phyloP scores from a whole-genome alignment of 2,797 vertebrate species.

The Vespertilio murinus region DNA sequence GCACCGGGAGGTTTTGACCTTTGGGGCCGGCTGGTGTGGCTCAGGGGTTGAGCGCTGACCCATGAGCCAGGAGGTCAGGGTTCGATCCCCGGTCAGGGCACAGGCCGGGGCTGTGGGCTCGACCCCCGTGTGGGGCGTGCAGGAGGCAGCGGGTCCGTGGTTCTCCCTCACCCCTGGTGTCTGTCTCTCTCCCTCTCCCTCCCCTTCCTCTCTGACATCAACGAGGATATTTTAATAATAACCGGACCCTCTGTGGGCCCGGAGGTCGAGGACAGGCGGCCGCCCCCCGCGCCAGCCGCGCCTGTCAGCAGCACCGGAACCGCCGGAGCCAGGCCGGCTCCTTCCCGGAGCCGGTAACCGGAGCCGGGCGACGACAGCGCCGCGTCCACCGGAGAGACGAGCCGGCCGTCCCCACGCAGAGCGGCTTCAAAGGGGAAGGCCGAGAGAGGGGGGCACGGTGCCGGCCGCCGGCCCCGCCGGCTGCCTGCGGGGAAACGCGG shows the following conservation, averaged over 20 bases:
- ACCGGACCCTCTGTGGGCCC: too few species aligned
- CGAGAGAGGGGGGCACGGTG: background rate
- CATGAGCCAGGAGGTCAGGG: too few species aligned
- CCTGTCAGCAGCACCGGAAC: conserved; percentile 78
- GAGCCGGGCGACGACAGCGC: conserved; percentile 85
- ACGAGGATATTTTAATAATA: too few species aligned
- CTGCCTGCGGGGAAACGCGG: conserved; percentile 37
- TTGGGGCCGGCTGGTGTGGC: too few species aligned
- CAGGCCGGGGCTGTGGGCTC: too few species aligned
- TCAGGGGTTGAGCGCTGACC: too few species aligned
- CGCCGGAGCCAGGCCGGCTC: conserved; percentile 83
- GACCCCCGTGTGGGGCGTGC: too few species aligned
- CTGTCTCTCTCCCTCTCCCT: too few species aligned
- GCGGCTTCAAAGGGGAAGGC: conserved; percentile 88
- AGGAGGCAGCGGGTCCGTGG: too few species aligned
- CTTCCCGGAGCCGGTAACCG: conserved; percentile 90
- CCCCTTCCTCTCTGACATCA: too few species aligned
- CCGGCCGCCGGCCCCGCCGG: conserved; percentile 49
- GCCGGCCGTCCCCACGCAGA: conserved; percentile 87
- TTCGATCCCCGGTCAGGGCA: too few species aligned
- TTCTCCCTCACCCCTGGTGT: too few species aligned
- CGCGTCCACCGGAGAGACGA: conserved; percentile 92
- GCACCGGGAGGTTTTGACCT: accelerated
- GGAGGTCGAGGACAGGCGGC: background rate
- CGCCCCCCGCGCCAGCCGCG: background rate